These are phyloP conservation scores for Amphiprion ocellaris DNA, from an alignment of 2,113 vertebrate genomes.

Conservation along the genomic window DNA sequence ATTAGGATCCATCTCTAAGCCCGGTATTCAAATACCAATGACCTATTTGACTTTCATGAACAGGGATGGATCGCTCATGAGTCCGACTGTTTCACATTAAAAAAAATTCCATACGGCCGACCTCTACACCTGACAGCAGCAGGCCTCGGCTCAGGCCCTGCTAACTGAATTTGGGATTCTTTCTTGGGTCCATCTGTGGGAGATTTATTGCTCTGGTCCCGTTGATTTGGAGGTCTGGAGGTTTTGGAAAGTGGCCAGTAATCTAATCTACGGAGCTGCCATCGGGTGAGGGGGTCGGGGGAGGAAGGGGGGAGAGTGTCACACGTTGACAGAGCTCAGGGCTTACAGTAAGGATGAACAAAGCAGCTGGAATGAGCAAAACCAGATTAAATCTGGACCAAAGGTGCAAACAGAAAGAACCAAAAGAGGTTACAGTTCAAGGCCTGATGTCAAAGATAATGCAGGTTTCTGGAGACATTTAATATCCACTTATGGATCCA, in stretches of 20 bases:
- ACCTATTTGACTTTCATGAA: conserved; percentile 77
- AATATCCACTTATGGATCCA: too few species aligned
- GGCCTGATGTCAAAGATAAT: too few species aligned
- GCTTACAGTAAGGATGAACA: conserved; percentile 5
- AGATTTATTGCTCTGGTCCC: conserved; percentile 64
- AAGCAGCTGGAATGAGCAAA: background rate
- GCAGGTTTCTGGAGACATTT: too few species aligned
- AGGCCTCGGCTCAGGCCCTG: conserved; percentile 45
- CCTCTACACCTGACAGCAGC: conserved; percentile 41
- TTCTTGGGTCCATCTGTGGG: conserved; percentile 52
- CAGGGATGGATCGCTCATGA: conserved; percentile 13
- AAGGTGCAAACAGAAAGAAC: too few species aligned
- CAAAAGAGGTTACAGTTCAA: too few species aligned
- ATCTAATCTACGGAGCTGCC: conserved; percentile 63
- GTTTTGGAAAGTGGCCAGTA: conserved; percentile 58
- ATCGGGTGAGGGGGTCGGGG: background rate
- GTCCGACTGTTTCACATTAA: conserved; percentile 28
- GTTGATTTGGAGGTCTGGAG: conserved; percentile 63
- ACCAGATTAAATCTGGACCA: background rate
- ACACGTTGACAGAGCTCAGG: background rate
- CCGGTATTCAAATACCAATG: conserved; percentile 73
- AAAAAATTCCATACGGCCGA: background rate
- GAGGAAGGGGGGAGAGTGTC: background rate
- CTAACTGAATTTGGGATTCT: conserved; percentile 71
- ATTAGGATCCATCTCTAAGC: conserved; percentile 7